Percentiles rank a stretch among this genome's conserved stretches.
Conservation (phyloP, 2,113 vertebrate genomes). For the Etheostoma spectabile region DNA sequence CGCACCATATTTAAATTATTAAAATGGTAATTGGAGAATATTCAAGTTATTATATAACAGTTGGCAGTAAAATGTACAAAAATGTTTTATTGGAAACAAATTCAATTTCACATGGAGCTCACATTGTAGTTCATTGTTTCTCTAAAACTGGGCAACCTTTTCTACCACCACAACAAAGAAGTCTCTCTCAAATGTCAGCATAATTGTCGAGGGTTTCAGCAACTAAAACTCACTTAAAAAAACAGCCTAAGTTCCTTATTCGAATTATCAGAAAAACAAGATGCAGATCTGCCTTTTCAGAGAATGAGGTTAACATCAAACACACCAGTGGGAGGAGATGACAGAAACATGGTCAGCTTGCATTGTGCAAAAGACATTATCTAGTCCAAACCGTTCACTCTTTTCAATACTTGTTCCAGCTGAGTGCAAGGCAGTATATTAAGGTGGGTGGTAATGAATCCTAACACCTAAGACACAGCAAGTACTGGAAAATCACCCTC, state of each 20-base stretch:
- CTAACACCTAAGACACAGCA: neutral
- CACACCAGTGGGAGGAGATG: slow-evolving; percentile 4
- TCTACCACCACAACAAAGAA: slow-evolving; percentile 10
- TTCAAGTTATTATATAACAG: neutral
- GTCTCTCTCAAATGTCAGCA: neutral
- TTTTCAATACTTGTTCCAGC: slow-evolving; percentile 23
- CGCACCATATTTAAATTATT: neutral
- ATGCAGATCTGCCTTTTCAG: slow-evolving; percentile 18
- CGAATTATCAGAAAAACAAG: neutral
- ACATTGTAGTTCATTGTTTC: neutral
- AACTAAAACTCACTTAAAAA: slow-evolving; percentile 23
- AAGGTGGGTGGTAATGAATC: neutral
- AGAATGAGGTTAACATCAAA: slow-evolving; percentile 23
- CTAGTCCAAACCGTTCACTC: slow-evolving; percentile 13
- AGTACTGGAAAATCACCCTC: neutral
- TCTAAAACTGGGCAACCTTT: slow-evolving; percentile 15
- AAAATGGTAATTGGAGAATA: neutral
- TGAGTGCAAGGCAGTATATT: slow-evolving; percentile 5
- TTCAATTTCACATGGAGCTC: slow-evolving; percentile 31
- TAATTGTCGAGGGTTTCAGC: neutral
- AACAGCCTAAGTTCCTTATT: neutral
- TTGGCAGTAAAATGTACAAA: slow-evolving; percentile 18
- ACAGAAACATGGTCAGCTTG: slow-evolving; percentile 6
- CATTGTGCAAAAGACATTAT: slow-evolving; percentile 23
- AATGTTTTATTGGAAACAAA: slow-evolving; percentile 58